Evolutionary conservation across 2,888 invertebrate species (phyloP), one percentile per base, ranked within the genome.

Genomic region (Phyto melanocephala): DNA sequence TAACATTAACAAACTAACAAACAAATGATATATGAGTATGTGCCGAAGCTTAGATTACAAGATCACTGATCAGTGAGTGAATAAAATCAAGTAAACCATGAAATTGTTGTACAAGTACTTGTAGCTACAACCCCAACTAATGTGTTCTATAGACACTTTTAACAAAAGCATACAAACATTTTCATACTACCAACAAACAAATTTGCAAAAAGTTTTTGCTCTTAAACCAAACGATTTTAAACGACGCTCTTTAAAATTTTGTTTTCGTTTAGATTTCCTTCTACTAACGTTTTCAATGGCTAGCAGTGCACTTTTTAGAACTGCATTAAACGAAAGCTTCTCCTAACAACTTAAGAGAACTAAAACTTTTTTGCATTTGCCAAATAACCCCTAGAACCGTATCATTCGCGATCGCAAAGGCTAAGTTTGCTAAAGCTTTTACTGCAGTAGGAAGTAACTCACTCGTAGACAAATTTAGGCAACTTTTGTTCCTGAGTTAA

Each of bases 21-120:
- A 67, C 50, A 81, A 71, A 79, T 71, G 75, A 79, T 76, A 79
- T 71, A 82, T 67, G 79, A 76, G 71, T 60, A 71, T 76, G 56
- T 58, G 50, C 52, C 74, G 65, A 54, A 79, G 79, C 58, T 74
- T 67, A 76, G 60, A 82, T 80, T 80, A 76, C 82, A 75, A 82
- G 67, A 77, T 72, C 77, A 81, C 77, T 58, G 67, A 77, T 67
- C 65, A 77, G 54, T 70, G 70, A 77, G 77, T 70, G 60, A 76
- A 68, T 76, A 79, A 80, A 60, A 72, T 45, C 79, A 79, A 74
- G 75, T 76, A 79, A 79, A 75, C 79, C 82, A 82, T 82, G 75
- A 82, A 82, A 82, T 82, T 82, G 54, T 71, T 81, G 13, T 58
- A 58, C 35, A 63, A 58, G 22, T 42, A 45, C 20, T 40, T 42